Percentiles rank a stretch among this genome's conserved stretches.
These are phyloP conservation scores for Spondyliosoma cantharus DNA, from an alignment of 2,797 vertebrate genomes.

Conservation along the genomic window DNA sequence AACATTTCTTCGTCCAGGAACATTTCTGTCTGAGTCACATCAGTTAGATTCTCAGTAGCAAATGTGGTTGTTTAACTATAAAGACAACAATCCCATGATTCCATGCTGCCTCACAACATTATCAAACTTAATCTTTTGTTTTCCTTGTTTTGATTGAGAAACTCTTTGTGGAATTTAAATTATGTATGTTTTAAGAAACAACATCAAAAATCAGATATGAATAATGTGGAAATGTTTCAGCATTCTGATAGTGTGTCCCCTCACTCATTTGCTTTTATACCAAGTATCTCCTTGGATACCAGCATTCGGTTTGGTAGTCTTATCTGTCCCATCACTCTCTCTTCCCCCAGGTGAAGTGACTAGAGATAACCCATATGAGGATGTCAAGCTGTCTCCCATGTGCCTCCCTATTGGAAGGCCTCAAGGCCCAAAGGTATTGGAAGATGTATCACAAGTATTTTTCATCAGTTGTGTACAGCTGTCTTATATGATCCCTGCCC, in stretches of 20 bases:
- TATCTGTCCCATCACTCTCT: constrained; percentile 23
- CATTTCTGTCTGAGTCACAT: too few species aligned
- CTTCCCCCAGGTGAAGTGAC: constrained; percentile 81
- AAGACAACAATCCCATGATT: too few species aligned
- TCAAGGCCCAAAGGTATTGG: constrained; percentile 84
- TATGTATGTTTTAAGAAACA: too few species aligned
- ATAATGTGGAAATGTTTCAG: not conserved
- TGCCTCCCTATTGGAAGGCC: constrained; percentile 85
- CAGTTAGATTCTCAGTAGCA: too few species aligned
- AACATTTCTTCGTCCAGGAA: too few species aligned
- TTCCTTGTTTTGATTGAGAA: too few species aligned
- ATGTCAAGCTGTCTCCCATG: constrained; percentile 86
- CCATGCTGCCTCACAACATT: too few species aligned
- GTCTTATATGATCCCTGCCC: not conserved
- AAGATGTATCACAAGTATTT: constrained; percentile 5
- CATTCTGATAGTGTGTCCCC: not conserved
- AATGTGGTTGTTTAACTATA: too few species aligned
- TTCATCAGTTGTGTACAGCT: not conserved
- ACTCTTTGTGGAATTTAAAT: too few species aligned
- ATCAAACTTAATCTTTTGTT: too few species aligned
- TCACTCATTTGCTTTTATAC: not conserved
- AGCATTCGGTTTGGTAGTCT: constrained; percentile 5
- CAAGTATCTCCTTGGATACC: not conserved
- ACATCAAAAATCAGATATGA: not conserved
- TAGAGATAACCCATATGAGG: constrained; percentile 91